phyloP scores from a whole-genome alignment of 37 sponge, comb jelly and placozoan species.

The Amphimedon queenslandica region DNA sequence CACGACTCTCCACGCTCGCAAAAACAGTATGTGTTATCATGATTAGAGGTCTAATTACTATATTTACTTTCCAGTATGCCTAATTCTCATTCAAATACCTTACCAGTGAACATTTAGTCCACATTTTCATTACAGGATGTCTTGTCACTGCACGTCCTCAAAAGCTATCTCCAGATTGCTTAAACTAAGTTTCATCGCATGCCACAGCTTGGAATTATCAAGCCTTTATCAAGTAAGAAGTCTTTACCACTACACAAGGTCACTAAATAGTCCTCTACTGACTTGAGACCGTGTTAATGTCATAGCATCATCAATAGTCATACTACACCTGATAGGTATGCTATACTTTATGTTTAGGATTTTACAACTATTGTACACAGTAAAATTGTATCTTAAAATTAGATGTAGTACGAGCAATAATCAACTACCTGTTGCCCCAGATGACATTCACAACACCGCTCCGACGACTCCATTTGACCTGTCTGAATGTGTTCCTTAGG shows the following conservation, averaged over 20 bases:
- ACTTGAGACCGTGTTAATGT: background rate
- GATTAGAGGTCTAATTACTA: too few species aligned
- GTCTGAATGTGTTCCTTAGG: background rate
- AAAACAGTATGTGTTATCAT: too few species aligned
- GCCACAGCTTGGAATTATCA: background rate
- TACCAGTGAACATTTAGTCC: too few species aligned
- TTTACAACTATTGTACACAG: too few species aligned
- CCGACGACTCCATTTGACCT: background rate
- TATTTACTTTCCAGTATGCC: too few species aligned
- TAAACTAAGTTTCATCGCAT: background rate
- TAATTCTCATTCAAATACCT: too few species aligned
- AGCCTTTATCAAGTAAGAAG: constrained; percentile 61
- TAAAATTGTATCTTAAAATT: background rate
- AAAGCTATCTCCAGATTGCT: constrained; percentile 15
- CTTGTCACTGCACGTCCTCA: constrained; percentile 34
- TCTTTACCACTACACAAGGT: too few species aligned
- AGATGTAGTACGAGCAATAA: too few species aligned
- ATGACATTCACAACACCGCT: background rate
- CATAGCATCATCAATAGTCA: background rate
- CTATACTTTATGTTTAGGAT: too few species aligned
- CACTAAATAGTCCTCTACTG: too few species aligned
- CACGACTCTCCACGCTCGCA: too few species aligned
- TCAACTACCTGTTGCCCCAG: too few species aligned
- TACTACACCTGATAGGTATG: background rate
- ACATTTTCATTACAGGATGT: constrained; percentile 24